Base-by-base conservation (phyloP, 1,140 invertebrate species). In the Magallana gigas region DNA sequence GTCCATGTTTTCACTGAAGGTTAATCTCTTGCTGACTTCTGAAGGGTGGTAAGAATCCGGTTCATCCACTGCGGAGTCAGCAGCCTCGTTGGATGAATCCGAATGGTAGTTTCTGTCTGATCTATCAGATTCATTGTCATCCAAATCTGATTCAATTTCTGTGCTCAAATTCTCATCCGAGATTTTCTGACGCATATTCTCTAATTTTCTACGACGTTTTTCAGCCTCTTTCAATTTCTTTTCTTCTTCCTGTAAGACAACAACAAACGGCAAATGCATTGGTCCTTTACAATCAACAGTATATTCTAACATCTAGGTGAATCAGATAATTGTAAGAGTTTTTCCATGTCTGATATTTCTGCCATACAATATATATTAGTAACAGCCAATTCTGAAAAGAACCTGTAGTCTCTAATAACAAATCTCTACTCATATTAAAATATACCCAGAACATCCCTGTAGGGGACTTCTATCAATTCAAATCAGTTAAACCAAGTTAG, bases 171-270 rank as follows among this genome's bases (percentile, higher is more conserved):
- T 90, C 9, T 29, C 93, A 90, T 90, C 94, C 92, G 92, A 98
- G 97, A 93, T 98, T 97, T 94, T 97, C 97, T 97, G 96, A 18
- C 98, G 95, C 71, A 98, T 95, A 94, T 98, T 97, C 92, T 97
- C 96, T 94, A 98, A 97, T 92, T 96, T 96, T 93, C 96, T 95
- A 88, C 97, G 95, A 81, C 96, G 96, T 83, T 95, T 92, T 90
- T 95, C 93, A 87, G 92, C 90, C 89, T 95, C 91, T 86, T 90
- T 83, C 23, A 91, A 90, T 88, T 92, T 92, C 57, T 86, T 92
- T 84, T 93, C 92, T 56, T 90, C 88, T 62, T 92, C 93, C 94
- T 95, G 64, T 12, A 48, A 48, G 3, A 48, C 36, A 48, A 23
- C 36, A 48, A 48, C 36, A 48, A 48, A 48, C 5, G 36, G 36